phyloP scores from a whole-genome alignment of 2,113 vertebrate species.

The Parus major region DNA sequence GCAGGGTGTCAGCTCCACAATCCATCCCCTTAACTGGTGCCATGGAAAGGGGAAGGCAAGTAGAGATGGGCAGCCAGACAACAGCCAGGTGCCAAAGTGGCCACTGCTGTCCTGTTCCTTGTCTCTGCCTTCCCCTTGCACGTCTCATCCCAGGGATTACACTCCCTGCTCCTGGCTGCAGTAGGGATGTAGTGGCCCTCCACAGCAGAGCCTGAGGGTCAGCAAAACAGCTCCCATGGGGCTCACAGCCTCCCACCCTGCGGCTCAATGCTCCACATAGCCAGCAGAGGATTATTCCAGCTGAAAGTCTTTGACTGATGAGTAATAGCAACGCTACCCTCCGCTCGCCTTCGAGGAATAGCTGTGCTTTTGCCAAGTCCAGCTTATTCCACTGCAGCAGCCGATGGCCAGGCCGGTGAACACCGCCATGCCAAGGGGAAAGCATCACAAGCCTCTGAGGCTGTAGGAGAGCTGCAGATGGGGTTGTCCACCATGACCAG shows the following conservation, averaged over 20 bases:
- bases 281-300: neutral
- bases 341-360: neutral
- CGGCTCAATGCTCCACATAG: rapidly evolving
- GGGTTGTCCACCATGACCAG: neutral
- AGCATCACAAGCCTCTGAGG: rapidly evolving
- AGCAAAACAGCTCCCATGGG: neutral
- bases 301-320: conserved; percentile 50
- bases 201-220: rapidly evolving
- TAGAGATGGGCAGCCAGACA: neutral
- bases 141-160: rapidly evolving
- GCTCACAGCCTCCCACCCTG: neutral
- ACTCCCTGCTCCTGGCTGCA: neutral
- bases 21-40: neutral
- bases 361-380: conserved; percentile 23
- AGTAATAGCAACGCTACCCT: neutral
- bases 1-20: neutral
- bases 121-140: neutral
- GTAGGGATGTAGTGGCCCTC: neutral
- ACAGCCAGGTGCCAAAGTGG: neutral
- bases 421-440: rapidly evolving
- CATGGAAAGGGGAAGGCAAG: neutral
- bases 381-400: neutral
- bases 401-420: rapidly evolving
- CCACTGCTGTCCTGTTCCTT: rapidly evolving
- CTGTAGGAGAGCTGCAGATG: rapidly evolving